These are phyloP conservation scores for Thaumatotibia leucotreta DNA, from an alignment of 1,140 invertebrate genomes.

Conservation along the genomic window DNA sequence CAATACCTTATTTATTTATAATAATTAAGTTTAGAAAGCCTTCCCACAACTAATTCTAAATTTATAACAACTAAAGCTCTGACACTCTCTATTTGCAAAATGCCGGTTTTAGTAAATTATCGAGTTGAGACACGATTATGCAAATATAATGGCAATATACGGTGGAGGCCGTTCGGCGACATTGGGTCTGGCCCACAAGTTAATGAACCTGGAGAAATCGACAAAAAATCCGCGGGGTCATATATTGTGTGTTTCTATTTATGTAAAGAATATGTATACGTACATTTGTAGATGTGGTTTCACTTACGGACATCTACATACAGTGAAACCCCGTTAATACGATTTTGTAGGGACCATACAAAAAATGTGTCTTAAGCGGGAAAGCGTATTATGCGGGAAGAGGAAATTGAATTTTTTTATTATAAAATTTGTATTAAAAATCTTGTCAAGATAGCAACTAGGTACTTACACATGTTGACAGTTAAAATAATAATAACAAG, in stretches of 20 bases:
- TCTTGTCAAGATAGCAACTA: not conserved
- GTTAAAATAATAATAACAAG: not conserved
- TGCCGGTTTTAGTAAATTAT: constrained; percentile 25
- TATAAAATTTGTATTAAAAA: too few relatives aligned
- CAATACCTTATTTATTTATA: too few relatives aligned
- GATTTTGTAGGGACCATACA: too few relatives aligned
- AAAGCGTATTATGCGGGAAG: too few relatives aligned
- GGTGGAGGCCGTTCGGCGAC: constrained; percentile 51
- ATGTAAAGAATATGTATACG: too few relatives aligned
- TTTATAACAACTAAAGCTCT: not conserved
- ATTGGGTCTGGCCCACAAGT: constrained; percentile 46
- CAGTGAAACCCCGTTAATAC: too few relatives aligned
- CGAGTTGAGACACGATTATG: constrained; percentile 54
- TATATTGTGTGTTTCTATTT: too few relatives aligned
- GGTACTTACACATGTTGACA: too few relatives aligned
- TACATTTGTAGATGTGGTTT: too few relatives aligned
- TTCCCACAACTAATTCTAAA: not conserved
- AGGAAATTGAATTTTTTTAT: too few relatives aligned
- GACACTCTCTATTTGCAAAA: not conserved
- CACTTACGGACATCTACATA: too few relatives aligned
- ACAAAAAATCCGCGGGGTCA: constrained; percentile 9
- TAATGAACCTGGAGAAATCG: constrained; percentile 46
- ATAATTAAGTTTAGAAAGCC: not conserved
- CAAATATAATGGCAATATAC: constrained; percentile 39
- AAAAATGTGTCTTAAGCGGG: too few relatives aligned